Conservation (phyloP, 2,888 invertebrate species). For the Panorpa germanica region DNA sequence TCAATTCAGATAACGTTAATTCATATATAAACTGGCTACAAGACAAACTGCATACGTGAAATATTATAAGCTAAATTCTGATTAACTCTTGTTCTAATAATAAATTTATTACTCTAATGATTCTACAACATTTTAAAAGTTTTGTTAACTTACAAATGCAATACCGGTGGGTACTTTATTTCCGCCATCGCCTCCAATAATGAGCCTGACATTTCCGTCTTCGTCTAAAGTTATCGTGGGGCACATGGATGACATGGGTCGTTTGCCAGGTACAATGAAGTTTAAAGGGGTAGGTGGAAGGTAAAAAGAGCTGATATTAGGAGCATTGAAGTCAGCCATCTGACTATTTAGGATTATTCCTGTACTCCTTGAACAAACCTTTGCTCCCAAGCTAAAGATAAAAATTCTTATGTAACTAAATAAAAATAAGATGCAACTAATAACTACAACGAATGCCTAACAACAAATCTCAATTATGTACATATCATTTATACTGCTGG, state of each 20-base stretch:
- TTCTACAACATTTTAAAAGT: no score
- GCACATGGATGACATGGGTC: constrained; percentile 82
- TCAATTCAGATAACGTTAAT: no score
- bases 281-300: constrained; percentile 71
- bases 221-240: constrained; percentile 58
- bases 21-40: no score
- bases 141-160: constrained; percentile 44
- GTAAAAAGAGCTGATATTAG: constrained; percentile 43
- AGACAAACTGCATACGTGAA: no score
- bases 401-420: constrained; percentile 1
- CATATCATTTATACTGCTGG: constrained; percentile 81
- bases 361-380: no score
- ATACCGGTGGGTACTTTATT: constrained; percentile 74
- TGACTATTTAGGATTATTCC: constrained; percentile 74
- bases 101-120: no score
- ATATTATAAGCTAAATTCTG: no score
- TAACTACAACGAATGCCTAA: constrained; percentile 17
- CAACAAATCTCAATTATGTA: no score
- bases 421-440: constrained; percentile 11
- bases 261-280: constrained; percentile 60
- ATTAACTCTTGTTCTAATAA: no score
- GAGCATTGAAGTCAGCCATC: constrained; percentile 54
- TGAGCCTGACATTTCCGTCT: constrained; percentile 38
- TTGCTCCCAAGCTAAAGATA: constrained; percentile 38
- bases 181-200: constrained; percentile 80